Base-by-base conservation (phyloP, 2,888 invertebrate species). In the Drosophila nr. perissopoda region DNA sequence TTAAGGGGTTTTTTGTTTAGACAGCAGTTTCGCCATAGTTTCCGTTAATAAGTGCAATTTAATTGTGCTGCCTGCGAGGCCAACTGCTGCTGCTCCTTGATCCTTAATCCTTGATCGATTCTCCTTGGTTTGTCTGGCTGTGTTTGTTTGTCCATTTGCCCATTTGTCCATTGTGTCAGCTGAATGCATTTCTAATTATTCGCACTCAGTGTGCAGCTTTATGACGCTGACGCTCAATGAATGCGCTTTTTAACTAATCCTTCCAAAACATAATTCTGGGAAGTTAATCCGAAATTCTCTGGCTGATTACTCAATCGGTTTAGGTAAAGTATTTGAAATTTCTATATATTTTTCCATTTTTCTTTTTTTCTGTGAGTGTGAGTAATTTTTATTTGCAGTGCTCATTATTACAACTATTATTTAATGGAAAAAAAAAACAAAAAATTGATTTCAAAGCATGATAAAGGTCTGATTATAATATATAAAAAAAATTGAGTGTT, bases 1-100 rank as follows among this genome's bases (percentile, higher is more conserved):
- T 80, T 86, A 89, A 91, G 91, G 89, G 89, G 90, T 89, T 89
- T 89, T 87, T 90, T 90, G 87, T 87, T 90, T 87, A 63, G 56
- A 71, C 57, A 76, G 71, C 76, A 73, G 72, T 13, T 56, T 18
- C n/a, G 27, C 54, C 54, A 29, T 29, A 40, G 40, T 57, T 40
- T 57, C 11, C 70, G 72, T 86, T 83, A 84, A 87, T 87, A 83
- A 84, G 77, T 84, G 82, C 79, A 60, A 72, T 74, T 79, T 71
- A 76, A 71, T 71, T 75, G 69, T 56, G 61, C 29, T 49, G 65
- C 52, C 61, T 60, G 70, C 66, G 63, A 69, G 76, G 68, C 63
- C 85, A 76, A 75, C 72, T 74, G 76, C 69, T 53, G 34, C 34
- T 13, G 16, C 13, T 40, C 4, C n/a, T 11, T n/a, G 10, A 40